phyloP scores from a whole-genome alignment of 2,888 invertebrate species.

The Aquatica leii region DNA sequence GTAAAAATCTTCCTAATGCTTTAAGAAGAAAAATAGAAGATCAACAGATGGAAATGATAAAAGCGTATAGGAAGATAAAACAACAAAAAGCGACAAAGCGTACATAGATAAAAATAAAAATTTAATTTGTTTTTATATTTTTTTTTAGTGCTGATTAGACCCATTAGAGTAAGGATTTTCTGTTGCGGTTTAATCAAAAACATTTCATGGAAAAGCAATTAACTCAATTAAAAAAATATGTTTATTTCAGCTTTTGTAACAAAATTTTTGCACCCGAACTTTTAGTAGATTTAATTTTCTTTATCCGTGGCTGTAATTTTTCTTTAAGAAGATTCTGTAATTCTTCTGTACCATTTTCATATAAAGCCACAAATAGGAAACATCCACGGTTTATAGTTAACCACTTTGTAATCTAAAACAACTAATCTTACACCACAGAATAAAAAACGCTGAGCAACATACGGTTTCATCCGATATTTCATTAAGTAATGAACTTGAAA shows the following conservation, averaged over 20 bases:
- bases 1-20: conserved; percentile 67
- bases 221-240: no score
- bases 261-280: conserved; percentile 72
- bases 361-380: conserved; percentile 73
- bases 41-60: conserved; percentile 67
- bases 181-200: no score
- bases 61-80: conserved; percentile 68
- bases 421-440: not conserved
- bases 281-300: conserved; percentile 64
- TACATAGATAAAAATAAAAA: no score
- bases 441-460: conserved; percentile 47
- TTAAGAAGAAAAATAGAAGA: conserved; percentile 68
- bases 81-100: conserved; percentile 42
- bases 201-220: no score
- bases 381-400: conserved; percentile 77
- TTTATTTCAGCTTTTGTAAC: no score
- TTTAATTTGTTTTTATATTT: no score
- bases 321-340: conserved; percentile 61
- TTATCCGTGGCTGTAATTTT: conserved; percentile 61
- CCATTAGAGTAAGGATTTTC: no score
- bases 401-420: conserved; percentile 70
- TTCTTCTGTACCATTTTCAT: conserved; percentile 68
- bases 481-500: conserved; percentile 67
- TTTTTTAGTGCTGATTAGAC: no score
- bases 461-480: conserved; percentile 66